Conservation (phyloP, 2,888 invertebrate species). For the Catocala sponsa region DNA sequence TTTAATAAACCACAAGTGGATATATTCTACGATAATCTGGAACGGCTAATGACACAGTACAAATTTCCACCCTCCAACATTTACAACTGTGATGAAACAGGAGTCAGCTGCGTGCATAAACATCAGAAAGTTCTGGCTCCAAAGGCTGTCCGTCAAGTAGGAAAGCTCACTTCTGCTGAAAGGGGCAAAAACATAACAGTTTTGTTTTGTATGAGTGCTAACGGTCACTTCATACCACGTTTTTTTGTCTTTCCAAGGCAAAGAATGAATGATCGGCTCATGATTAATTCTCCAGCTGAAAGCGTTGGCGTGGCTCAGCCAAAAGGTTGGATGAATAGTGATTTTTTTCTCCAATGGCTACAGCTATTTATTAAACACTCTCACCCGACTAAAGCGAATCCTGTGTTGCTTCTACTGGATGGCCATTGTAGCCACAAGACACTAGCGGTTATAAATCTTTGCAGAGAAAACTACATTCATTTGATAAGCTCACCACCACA, state of each 20-base stretch:
- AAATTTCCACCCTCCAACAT: constrained; percentile 44
- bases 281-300: constrained; percentile 37
- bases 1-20: constrained; percentile 46
- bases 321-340: constrained; percentile 46
- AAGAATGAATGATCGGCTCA: constrained; percentile 40
- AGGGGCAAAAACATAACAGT: constrained; percentile 39
- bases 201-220: constrained; percentile 37
- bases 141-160: constrained; percentile 36
- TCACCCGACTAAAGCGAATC: constrained; percentile 34
- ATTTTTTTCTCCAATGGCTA: constrained; percentile 34
- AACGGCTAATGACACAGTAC: constrained; percentile 28
- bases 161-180: constrained; percentile 42
- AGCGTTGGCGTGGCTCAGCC: constrained; percentile 40
- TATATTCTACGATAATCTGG: constrained; percentile 35
- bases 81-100: constrained; percentile 12
- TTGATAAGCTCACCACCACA: constrained; percentile 42
- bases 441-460: constrained; percentile 37
- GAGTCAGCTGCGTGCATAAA: constrained; percentile 41
- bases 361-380: constrained; percentile 5
- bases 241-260: constrained; percentile 44
- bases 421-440: constrained; percentile 43
- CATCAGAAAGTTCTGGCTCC: constrained; percentile 37
- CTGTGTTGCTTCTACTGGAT: constrained; percentile 43
- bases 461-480: constrained; percentile 37
- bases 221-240: constrained; percentile 40